Conservation (phyloP, 2,888 invertebrate species). For the Scelioninae gen. 2 region DNA sequence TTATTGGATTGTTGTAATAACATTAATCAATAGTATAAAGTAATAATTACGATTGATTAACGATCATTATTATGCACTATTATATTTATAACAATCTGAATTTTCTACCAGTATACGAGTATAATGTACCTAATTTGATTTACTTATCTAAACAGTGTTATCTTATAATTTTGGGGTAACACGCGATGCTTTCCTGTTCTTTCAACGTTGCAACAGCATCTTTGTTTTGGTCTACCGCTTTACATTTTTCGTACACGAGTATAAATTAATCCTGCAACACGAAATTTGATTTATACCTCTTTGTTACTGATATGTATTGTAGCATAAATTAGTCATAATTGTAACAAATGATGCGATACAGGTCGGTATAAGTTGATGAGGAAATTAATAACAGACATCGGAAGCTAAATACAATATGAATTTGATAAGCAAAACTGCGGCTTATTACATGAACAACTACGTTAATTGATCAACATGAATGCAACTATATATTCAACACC, state of each 20-base stretch:
- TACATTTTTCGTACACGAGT: constrained; percentile 7
- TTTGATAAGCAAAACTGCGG: constrained; percentile 45
- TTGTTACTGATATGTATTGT: constrained; percentile 40
- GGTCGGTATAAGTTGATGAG: constrained; percentile 48
- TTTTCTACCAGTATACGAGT: too few relatives aligned
- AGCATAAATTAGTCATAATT: constrained; percentile 49
- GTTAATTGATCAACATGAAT: constrained; percentile 42
- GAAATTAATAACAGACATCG: constrained; percentile 53
- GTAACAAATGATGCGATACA: constrained; percentile 48
- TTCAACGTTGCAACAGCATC: neutral
- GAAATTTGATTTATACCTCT: constrained; percentile 27
- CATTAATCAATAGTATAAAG: too few relatives aligned
- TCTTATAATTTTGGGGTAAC: too few relatives aligned
- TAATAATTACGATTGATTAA: too few relatives aligned
- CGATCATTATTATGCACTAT: too few relatives aligned
- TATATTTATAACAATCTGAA: too few relatives aligned
- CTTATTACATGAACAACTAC: constrained; percentile 41
- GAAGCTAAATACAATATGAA: constrained; percentile 37
- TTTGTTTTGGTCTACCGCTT: neutral
- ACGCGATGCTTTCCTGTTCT: neutral
- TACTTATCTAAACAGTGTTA: too few relatives aligned
- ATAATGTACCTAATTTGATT: too few relatives aligned
- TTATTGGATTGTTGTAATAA: too few relatives aligned
- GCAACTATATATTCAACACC: constrained; percentile 9
- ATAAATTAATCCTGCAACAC: constrained; percentile 11